Evolutionary conservation across 1,140 invertebrate species (phyloP), one percentile per base, ranked within the genome.

Genomic region (Micrasema longulum): DNA sequence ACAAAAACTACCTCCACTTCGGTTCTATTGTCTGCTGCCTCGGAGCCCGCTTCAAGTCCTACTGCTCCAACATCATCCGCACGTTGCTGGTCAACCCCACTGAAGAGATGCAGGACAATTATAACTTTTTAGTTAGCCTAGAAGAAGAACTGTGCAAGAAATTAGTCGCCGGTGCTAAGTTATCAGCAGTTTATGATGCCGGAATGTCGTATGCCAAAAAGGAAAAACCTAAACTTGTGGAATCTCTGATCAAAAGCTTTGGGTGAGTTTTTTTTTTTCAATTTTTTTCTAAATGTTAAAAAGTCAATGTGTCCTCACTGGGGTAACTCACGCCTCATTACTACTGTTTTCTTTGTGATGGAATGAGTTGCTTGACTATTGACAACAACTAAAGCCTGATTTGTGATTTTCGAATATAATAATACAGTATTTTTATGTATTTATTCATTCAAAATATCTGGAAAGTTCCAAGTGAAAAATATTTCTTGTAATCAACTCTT

Each of bases 61-160:
- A 99, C 79, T 99, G 98, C 84, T 97, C 98, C 0, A 99, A 99
- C 82, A 95, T 99, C 77, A 95, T 97, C 11, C 89, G 98, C 65
- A 99, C 98, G n/a, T 86, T 99, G 70, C 84, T 99, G 76, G 96
- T 99, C 0, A 97, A 99, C 86, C 98, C 98, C 6, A 92, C 92
- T 1, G 93, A 92, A 80, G 81, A 84, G 72, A 82, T 91, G 77
- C 86, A 97, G 87, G 91, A 92, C 71, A 95, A 95, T 83, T 99
- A 99, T 79, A 96, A 97, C 78, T 96, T 98, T 80, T 83, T 99
- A 48, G 80, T 99, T 1, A 91, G 90, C 79, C 82, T 98, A n/a
- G 93, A 99, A 84, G 96, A 99, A 74, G 93, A 95, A 79, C 89
- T 99, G 35, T 86, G 98, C 45, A 94, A 96, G 74, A 90, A 90